phyloP scores from a whole-genome alignment of 2,888 invertebrate genomes.

The Ophion slaviceki region DNA sequence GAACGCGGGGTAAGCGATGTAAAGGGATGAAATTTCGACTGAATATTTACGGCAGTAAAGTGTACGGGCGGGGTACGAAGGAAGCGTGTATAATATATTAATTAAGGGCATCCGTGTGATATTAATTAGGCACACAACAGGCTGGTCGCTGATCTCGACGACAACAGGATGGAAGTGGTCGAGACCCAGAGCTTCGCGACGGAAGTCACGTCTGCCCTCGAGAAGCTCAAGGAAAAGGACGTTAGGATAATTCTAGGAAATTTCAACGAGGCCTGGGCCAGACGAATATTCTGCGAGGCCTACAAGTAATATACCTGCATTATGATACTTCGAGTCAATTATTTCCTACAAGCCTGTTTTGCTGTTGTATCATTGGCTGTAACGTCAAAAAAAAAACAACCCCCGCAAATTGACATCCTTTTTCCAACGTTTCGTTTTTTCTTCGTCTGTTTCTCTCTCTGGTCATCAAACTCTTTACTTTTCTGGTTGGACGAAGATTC shows the following conservation, averaged over 20 bases:
- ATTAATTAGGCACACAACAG: slow-evolving; percentile 91
- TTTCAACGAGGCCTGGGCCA: slow-evolving; percentile 97
- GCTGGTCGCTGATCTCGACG: slow-evolving; percentile 93
- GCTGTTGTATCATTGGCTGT: background rate
- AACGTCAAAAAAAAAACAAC: background rate
- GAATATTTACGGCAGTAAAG: background rate
- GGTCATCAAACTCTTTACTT: slow-evolving; percentile 10
- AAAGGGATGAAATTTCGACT: background rate
- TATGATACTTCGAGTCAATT: background rate
- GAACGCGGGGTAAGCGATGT: background rate
- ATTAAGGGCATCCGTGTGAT: background rate
- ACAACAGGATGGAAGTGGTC: slow-evolving; percentile 91
- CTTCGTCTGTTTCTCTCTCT: background rate
- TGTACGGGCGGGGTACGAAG: background rate
- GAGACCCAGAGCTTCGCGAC: slow-evolving; percentile 96
- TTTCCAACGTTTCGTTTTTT: background rate
- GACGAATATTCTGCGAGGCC: slow-evolving; percentile 94
- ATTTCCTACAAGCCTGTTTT: background rate
- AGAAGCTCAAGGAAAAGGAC: slow-evolving; percentile 94
- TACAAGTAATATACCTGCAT: slow-evolving; percentile 85
- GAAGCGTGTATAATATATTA: background rate
- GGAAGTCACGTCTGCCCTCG: slow-evolving; percentile 92
- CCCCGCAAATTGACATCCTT: background rate
- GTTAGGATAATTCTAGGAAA: slow-evolving; percentile 97
- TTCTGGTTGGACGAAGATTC: slow-evolving; percentile 84